phyloP scores from a whole-genome alignment of 2,797 vertebrate species.

The Silurus lanzhouensis region DNA sequence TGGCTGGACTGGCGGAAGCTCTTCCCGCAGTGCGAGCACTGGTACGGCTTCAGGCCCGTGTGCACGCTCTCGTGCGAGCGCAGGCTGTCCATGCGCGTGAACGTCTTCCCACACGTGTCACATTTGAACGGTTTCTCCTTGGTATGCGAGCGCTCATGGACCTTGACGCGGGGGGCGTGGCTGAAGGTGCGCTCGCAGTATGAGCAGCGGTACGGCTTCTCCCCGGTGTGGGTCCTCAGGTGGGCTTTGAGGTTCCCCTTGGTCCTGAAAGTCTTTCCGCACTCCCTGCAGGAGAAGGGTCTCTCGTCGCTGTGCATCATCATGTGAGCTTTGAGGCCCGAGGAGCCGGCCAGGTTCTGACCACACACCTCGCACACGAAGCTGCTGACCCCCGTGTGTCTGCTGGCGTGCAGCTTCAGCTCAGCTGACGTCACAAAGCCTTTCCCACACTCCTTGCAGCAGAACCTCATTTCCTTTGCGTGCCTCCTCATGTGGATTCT shows the following conservation, averaged over 20 bases:
- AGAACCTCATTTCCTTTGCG: slow-evolving; percentile 19
- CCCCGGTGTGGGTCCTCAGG: slow-evolving; percentile 44
- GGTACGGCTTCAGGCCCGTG: slow-evolving; percentile 30
- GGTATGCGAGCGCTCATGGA: slow-evolving; percentile 47
- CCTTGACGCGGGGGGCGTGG: background rate
- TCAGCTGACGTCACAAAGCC: slow-evolving; percentile 23
- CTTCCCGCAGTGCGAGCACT: slow-evolving; percentile 47
- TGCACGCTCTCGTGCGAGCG: slow-evolving; percentile 45
- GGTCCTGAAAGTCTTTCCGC: slow-evolving; percentile 38
- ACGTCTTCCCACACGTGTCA: slow-evolving; percentile 41
- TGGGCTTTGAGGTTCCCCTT: slow-evolving; percentile 44
- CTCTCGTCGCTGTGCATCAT: slow-evolving; percentile 29
- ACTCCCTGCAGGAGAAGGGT: slow-evolving; percentile 42
- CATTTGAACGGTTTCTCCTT: slow-evolving; percentile 50
- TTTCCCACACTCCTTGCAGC: slow-evolving; percentile 46
- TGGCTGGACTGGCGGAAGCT: slow-evolving; percentile 39
- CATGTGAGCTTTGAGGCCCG: slow-evolving; percentile 40
- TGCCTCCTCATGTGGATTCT: slow-evolving; percentile 31
- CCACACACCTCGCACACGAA: slow-evolving; percentile 41
- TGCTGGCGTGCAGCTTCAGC: slow-evolving; percentile 39
- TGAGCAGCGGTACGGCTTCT: slow-evolving; percentile 43
- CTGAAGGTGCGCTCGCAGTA: slow-evolving; percentile 39
- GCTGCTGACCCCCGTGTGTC: slow-evolving; percentile 20
- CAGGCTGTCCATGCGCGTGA: slow-evolving; percentile 23
- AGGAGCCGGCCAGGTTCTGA: slow-evolving; percentile 23